Conservation (phyloP, 2,888 invertebrate genomes). For the Odontocolon sp. region DNA sequence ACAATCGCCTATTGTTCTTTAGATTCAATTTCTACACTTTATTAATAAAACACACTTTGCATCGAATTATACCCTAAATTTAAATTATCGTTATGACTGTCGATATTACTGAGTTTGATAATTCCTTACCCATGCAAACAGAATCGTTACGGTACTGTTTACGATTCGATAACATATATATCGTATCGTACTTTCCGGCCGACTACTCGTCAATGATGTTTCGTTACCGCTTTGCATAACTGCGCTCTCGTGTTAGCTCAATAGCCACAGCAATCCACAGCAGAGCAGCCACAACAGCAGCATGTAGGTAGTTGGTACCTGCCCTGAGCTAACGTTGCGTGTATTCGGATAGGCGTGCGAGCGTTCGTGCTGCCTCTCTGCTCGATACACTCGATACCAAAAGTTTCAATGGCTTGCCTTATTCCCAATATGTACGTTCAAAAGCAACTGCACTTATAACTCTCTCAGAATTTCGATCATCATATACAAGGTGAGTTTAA, state of each 20-base stretch:
- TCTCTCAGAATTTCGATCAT: too few species aligned
- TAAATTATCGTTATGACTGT: not conserved
- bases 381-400: slow-evolving; percentile 46
- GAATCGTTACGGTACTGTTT: slow-evolving; percentile 47
- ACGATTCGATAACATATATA: slow-evolving; percentile 39
- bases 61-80: too few species aligned
- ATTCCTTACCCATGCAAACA: slow-evolving; percentile 7
- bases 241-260: slow-evolving; percentile 57
- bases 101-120: slow-evolving; percentile 16
- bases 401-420: slow-evolving; percentile 24
- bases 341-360: slow-evolving; percentile 55
- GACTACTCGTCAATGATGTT: slow-evolving; percentile 69
- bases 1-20: slow-evolving; percentile 28
- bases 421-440: not conserved
- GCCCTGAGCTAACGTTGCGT: slow-evolving; percentile 44
- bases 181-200: slow-evolving; percentile 57
- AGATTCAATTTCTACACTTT: slow-evolving; percentile 32
- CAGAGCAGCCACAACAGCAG: slow-evolving; percentile 42
- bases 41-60: slow-evolving; percentile 32
- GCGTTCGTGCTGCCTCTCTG: slow-evolving; percentile 30
- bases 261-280: slow-evolving; percentile 52
- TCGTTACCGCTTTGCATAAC: slow-evolving; percentile 71
- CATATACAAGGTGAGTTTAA: too few species aligned
- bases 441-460: too few species aligned
- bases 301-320: slow-evolving; percentile 46